A percentile compares a stretch with the other conserved stretches of the same genome.
Evolutionary conservation across 2,797 vertebrate genomes (phyloP).

Genomic region (Threskiornis aethiopicus): DNA sequence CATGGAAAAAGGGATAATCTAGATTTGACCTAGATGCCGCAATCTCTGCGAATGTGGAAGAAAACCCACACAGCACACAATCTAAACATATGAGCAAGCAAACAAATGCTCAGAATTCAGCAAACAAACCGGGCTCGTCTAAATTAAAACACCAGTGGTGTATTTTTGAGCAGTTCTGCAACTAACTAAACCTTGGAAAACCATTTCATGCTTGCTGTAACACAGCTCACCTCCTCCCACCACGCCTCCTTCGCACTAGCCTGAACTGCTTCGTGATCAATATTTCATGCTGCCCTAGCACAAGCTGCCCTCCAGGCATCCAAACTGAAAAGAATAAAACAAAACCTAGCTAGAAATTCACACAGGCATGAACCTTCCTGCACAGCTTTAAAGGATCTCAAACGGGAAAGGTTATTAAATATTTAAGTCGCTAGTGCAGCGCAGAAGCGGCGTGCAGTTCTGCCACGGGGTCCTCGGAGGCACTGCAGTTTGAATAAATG

Average conservation of each 20-base stretch:
- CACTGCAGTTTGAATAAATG: not conserved
- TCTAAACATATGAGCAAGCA: not conserved
- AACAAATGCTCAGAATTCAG: not conserved
- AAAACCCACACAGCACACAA: not conserved
- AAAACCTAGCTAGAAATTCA: not conserved
- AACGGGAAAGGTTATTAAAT: not conserved
- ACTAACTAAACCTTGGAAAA: not conserved
- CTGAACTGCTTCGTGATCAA: conserved; percentile 6
- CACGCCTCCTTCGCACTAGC: not conserved
- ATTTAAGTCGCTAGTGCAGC: not conserved
- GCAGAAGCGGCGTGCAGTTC: rapidly evolving
- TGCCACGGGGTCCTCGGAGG: not conserved
- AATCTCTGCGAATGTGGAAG: not conserved
- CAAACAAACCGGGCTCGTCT: not conserved
- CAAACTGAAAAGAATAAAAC: not conserved
- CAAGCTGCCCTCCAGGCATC: conserved; percentile 12
- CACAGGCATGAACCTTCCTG: not conserved
- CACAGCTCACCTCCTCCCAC: not conserved
- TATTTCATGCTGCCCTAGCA: conserved; percentile 47
- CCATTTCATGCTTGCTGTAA: not conserved
- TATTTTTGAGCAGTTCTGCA: not conserved
- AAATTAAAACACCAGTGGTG: not conserved
- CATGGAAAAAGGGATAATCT: conserved; percentile 31
- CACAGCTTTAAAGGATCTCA: not conserved
- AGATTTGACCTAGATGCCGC: conserved; percentile 28